These are phyloP conservation scores for Melospiza melodia DNA, from an alignment of 2,113 vertebrate genomes.

Conservation along the genomic window DNA sequence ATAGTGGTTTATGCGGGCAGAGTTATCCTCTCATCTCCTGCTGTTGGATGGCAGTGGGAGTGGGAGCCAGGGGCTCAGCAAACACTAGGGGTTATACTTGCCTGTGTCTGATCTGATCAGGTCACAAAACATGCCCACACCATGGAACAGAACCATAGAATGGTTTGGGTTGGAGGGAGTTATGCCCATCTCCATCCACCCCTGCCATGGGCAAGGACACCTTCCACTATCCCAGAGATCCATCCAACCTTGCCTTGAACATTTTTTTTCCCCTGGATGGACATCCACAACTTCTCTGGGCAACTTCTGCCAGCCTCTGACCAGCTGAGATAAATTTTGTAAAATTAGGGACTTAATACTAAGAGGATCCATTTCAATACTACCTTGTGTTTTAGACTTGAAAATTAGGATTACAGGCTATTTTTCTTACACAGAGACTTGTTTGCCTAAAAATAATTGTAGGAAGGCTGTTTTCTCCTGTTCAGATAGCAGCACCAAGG, in stretches of 20 bases:
- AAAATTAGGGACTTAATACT: neutral
- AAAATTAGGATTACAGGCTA: neutral
- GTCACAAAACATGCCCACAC: neutral
- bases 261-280: too few relatives aligned
- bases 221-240: neutral
- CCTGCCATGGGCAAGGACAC: neutral
- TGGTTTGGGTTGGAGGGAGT: neutral
- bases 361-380: neutral
- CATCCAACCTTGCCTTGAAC: neutral
- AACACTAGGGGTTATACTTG: fast-evolving
- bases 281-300: neutral
- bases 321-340: neutral
- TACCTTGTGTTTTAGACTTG: neutral
- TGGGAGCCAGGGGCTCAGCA: neutral
- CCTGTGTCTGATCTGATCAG: neutral
- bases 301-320: neutral
- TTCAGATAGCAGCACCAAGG: neutral
- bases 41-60: neutral
- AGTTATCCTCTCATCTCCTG: neutral
- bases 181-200: neutral
- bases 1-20: neutral
- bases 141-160: neutral
- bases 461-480: neutral
- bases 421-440: neutral
- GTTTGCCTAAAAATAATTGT: neutral